phyloP scores from a whole-genome alignment of 2,113 vertebrate species.

The Maccullochella peelii region DNA sequence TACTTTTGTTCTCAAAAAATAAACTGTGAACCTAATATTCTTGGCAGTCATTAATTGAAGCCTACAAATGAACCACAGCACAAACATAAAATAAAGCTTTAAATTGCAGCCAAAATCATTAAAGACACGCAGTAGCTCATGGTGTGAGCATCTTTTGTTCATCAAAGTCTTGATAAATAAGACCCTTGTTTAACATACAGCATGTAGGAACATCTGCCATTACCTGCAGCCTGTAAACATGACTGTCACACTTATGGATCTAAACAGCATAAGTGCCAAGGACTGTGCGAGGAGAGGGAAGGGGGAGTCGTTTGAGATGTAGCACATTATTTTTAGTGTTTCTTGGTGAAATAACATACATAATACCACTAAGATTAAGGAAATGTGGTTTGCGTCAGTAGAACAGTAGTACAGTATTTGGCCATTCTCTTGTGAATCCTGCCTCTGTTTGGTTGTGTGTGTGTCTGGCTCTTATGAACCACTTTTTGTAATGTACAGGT shows the following conservation, averaged over 20 bases:
- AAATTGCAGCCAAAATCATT: neutral
- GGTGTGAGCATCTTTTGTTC: neutral
- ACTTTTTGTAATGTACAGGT: neutral
- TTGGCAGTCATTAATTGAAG: neutral
- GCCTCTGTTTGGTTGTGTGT: neutral
- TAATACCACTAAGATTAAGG: no score
- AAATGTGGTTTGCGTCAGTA: neutral
- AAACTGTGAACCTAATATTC: neutral
- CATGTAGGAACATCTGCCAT: constrained; percentile 41
- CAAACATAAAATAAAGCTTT: neutral
- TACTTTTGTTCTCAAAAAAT: neutral
- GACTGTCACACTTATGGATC: constrained; percentile 54
- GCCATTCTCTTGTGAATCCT: neutral
- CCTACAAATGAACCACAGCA: neutral
- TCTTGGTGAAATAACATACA: no score
- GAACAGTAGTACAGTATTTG: neutral
- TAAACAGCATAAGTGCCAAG: constrained; percentile 33
- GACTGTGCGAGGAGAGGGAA: neutral
- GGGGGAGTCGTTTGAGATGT: constrained; percentile 4
- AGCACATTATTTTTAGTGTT: no score
- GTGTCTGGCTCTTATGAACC: neutral
- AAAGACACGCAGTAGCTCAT: neutral
- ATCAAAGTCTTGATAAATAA: constrained; percentile 33
- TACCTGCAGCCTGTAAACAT: constrained; percentile 44
- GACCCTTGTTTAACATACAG: constrained; percentile 25